Evolutionary conservation across 2,797 vertebrate species (phyloP), one percentile per base, ranked within the genome.

Genomic region (Danio tinwini): DNA sequence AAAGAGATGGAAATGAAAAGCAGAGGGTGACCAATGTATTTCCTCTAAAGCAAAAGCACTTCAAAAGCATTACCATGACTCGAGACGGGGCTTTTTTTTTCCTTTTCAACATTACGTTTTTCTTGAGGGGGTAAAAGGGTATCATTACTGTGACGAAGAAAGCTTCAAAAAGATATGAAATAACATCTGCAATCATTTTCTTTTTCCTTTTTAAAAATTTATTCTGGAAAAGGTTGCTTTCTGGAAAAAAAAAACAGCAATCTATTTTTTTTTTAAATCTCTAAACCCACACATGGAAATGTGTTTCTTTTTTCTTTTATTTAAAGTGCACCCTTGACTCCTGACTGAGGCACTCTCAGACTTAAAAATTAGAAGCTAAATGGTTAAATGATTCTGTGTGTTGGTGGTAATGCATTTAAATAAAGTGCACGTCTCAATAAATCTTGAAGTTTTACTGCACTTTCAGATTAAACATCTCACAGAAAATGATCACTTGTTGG

Each of bases 371-470:
- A 52, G 13, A 82, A 73, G 44, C n/a, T 71, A 80, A 80, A 80
- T 82, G 68, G 44, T 21, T 71, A 80, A 80, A 80, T 83, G 68
- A 83, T 82, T 58, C 74, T 4, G 39, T 70, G 76, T 74, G 69
- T 70, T 68, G 73, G 50, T 69, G 71, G 73, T 77, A 83, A 83
- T 74, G 63, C 68, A 52, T 59, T 75, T 64, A 52, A 76, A 79
- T 73, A 55, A 59, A 53, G 47, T 69, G 37, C 70, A 67, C 68
- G 52, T 13, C 67, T 79, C 71, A 65, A 47, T 29, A 45, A 29
- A 72, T 10, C 47, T 40, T 52, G 37, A 19, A 68, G 13, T 80
- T 76, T 64, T 72, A 78, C 49, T 55, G 62, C 17, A 2, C 45
- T 74, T 64, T 63, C 62, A 45, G 84, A 80, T 82, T 84, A 82